These are phyloP conservation scores for Erpetoichthys calabaricus DNA, from an alignment of 2,797 vertebrate species.

Conservation along the genomic window DNA sequence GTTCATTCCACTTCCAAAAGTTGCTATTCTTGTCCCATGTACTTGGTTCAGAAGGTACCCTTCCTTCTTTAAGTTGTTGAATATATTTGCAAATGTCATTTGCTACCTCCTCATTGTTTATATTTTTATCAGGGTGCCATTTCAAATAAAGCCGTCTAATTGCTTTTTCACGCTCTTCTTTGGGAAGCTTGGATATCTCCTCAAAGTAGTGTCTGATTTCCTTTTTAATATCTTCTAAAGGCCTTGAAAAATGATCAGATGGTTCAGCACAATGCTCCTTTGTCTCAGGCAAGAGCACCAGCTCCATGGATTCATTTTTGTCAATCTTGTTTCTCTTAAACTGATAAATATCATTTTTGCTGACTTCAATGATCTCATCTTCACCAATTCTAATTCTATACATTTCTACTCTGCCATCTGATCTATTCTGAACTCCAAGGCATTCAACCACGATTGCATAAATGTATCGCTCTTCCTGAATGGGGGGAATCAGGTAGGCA, in stretches of 20 bases:
- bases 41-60: slow-evolving; percentile 9
- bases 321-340: slow-evolving; percentile 33
- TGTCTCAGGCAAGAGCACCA: slow-evolving; percentile 13
- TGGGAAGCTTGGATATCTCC: slow-evolving; percentile 44
- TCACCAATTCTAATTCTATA: slow-evolving; percentile 46
- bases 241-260: slow-evolving; percentile 24
- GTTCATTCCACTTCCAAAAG: slow-evolving; percentile 42
- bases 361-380: slow-evolving; percentile 36
- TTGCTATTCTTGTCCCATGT: slow-evolving; percentile 16
- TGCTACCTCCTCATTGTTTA: slow-evolving; percentile 26
- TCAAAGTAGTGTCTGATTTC: slow-evolving; percentile 50
- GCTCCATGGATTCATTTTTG: slow-evolving; percentile 18
- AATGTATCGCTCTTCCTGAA: slow-evolving; percentile 27
- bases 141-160: slow-evolving; percentile 50
- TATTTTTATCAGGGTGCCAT: slow-evolving; percentile 67
- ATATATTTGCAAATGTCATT: slow-evolving; percentile 52
- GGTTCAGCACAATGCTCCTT: slow-evolving; percentile 9
- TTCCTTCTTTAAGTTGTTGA: slow-evolving; percentile 33
- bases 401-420: slow-evolving; percentile 16
- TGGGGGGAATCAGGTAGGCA: slow-evolving; percentile 32
- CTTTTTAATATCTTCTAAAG: slow-evolving; percentile 44
- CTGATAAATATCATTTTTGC: slow-evolving; percentile 51
- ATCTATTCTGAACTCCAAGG: slow-evolving; percentile 20
- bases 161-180: slow-evolving; percentile 40
- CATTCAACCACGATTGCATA: slow-evolving; percentile 47